These are phyloP conservation scores for Nanger granti DNA, from an alignment of 2,113 vertebrate species.

Conservation along the genomic window DNA sequence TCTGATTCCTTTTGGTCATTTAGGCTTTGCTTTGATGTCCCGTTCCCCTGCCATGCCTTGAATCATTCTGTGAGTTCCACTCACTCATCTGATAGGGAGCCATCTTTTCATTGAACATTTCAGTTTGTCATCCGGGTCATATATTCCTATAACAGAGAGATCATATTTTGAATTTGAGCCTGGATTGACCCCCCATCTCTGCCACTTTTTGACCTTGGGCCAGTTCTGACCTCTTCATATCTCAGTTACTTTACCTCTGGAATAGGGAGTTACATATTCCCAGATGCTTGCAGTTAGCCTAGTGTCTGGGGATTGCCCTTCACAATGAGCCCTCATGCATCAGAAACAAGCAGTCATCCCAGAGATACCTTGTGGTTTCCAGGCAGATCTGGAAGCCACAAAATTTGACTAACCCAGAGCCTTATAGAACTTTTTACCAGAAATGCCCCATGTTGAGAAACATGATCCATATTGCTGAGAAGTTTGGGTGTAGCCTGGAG, in stretches of 20 bases:
- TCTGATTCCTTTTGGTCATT: not conserved
- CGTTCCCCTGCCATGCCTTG: too few relatives aligned
- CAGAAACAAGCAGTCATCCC: not conserved
- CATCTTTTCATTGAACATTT: not conserved
- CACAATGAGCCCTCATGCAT: not conserved
- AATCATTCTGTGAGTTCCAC: not conserved
- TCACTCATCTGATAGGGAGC: not conserved
- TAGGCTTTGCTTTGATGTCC: not conserved
- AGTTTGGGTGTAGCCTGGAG: not conserved
- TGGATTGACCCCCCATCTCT: not conserved
- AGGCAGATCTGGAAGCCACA: not conserved
- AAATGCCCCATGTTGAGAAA: not conserved
- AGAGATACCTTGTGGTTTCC: not conserved
- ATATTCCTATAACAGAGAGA: not conserved
- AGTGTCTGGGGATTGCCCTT: not conserved
- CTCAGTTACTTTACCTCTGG: not conserved
- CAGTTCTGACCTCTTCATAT: not conserved
- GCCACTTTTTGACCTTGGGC: not conserved
- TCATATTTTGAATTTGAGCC: not conserved
- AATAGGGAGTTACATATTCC: not conserved
- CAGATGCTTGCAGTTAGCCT: not conserved
- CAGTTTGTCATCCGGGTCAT: not conserved
- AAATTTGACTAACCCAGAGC: not conserved
- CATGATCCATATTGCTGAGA: not conserved
- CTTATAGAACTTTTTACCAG: not conserved